These are phyloP conservation scores for Ornithoptera alexandrae DNA, from an alignment of 2,888 invertebrate species.

Conservation along the genomic window DNA sequence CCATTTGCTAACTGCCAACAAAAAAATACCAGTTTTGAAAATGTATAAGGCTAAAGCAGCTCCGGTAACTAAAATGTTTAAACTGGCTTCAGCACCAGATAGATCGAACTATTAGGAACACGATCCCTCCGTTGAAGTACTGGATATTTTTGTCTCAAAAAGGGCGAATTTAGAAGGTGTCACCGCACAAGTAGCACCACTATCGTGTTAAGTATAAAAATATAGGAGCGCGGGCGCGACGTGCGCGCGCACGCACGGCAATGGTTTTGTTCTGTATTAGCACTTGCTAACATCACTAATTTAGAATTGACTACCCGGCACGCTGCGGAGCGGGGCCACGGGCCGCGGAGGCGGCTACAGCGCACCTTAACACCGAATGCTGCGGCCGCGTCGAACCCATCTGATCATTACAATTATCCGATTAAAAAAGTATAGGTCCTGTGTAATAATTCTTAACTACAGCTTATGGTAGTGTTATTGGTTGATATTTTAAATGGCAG, in stretches of 20 bases:
- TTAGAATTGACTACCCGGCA: slow-evolving; percentile 44
- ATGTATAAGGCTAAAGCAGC: no score
- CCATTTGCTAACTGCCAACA: no score
- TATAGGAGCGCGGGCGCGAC: slow-evolving; percentile 35
- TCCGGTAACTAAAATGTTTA: background rate
- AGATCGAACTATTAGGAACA: slow-evolving; percentile 55
- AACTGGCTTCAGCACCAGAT: slow-evolving; percentile 24
- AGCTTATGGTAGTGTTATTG: no score
- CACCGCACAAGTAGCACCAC: slow-evolving; percentile 55
- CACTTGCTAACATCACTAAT: slow-evolving; percentile 38
- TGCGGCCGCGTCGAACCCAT: no score
- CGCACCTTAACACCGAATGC: no score
- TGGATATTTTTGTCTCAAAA: slow-evolving; percentile 19
- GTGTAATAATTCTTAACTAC: no score
- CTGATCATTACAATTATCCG: no score
- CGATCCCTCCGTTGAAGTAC: slow-evolving; percentile 40
- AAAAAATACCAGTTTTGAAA: no score
- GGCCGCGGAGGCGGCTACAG: no score
- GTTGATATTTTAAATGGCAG: no score
- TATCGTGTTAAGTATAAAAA: slow-evolving; percentile 48
- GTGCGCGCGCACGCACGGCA: slow-evolving; percentile 49
- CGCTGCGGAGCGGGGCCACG: slow-evolving; percentile 14
- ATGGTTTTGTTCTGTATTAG: slow-evolving; percentile 30
- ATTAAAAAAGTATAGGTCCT: no score
- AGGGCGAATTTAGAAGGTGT: slow-evolving; percentile 43